These are phyloP conservation scores for Polymixis flavicincta DNA, from an alignment of 2,888 invertebrate genomes.

Conservation along the genomic window DNA sequence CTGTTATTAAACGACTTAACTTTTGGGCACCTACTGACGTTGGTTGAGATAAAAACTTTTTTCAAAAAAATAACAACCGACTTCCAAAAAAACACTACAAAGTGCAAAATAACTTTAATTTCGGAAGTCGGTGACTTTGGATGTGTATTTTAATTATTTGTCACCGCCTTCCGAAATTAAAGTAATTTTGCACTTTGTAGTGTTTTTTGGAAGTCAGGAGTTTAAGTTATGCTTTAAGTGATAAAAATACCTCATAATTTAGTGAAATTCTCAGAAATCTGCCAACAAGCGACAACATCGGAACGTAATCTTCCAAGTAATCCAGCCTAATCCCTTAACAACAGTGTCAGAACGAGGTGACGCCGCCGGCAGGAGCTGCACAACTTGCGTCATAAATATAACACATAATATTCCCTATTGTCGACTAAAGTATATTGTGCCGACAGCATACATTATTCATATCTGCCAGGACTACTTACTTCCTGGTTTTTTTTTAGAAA, in stretches of 20 bases:
- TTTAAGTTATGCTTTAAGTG: not conserved
- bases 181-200: no score
- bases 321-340: slow-evolving; percentile 44
- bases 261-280: not conserved
- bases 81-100: no score
- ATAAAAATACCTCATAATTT: slow-evolving; percentile 4
- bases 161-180: no score
- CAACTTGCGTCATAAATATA: slow-evolving; percentile 3
- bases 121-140: no score
- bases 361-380: not conserved
- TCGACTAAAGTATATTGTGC: slow-evolving; percentile 1
- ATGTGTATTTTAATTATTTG: no score
- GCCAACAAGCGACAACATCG: slow-evolving; percentile 1
- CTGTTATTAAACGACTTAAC: no score
- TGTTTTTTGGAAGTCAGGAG: no score
- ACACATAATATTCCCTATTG: slow-evolving; percentile 11
- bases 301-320: slow-evolving; percentile 26
- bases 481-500: not conserved
- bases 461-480: not conserved
- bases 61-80: no score
- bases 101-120: no score
- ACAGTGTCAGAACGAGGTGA: slow-evolving; percentile 28
- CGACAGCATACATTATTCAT: no score
- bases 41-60: no score
- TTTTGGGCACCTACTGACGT: no score